Evolutionary conservation across 2,797 vertebrate genomes (phyloP).

Genomic region (Intellagama lesueurii): DNA sequence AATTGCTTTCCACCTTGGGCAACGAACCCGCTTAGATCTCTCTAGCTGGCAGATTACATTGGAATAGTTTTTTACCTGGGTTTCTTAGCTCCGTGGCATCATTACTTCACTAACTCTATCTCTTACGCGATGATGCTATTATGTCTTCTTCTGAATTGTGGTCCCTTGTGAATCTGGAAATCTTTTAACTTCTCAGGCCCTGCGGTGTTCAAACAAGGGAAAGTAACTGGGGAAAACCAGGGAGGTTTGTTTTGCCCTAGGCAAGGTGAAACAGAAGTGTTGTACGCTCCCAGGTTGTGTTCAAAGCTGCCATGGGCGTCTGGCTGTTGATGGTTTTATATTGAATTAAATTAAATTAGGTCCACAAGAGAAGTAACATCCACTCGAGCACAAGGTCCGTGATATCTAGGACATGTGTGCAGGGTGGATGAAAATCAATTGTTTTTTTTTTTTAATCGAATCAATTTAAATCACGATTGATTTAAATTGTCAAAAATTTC

Average conservation of each 20-base stretch:
- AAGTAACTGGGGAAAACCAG: background rate
- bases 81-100: conserved; percentile 43
- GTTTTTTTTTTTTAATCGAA: no score
- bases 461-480: no score
- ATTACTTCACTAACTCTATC: background rate
- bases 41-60: conserved; percentile 51
- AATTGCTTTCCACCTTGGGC: background rate
- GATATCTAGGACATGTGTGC: no score
- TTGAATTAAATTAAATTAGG: no score
- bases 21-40: background rate
- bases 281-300: background rate
- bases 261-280: background rate
- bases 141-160: background rate
- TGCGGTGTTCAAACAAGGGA: background rate
- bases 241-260: background rate
- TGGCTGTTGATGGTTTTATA: no score
- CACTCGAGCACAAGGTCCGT: no score
- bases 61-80: conserved; percentile 50
- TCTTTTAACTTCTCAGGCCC: background rate
- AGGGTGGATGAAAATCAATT: no score
- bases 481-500: no score
- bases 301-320: background rate
- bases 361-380: no score
- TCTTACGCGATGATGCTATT: background rate
- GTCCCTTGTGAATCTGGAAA: background rate